These are phyloP conservation scores for Aspidoscelis tigris DNA, from an alignment of 2,113 vertebrate genomes.

Conservation along the genomic window DNA sequence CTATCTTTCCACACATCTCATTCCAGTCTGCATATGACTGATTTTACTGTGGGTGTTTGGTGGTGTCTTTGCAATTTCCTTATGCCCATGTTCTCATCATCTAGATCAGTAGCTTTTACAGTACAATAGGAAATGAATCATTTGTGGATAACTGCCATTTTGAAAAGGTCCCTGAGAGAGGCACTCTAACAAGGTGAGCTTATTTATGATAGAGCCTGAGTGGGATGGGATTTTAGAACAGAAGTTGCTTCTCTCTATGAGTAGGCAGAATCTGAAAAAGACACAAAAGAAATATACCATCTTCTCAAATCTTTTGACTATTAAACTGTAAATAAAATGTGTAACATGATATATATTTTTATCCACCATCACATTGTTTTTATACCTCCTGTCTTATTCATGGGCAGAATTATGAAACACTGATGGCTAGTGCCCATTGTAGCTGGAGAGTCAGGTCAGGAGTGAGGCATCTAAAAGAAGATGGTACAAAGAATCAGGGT, in stretches of 20 bases:
- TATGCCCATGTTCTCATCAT: slow-evolving; percentile 56
- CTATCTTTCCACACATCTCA: accelerated
- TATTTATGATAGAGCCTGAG: background rate
- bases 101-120: slow-evolving; percentile 4
- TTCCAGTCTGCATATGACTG: slow-evolving; percentile 7
- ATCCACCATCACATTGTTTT: too few relatives aligned
- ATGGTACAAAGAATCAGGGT: too few relatives aligned
- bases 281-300: background rate
- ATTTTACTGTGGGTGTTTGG: slow-evolving; percentile 7
- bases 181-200: background rate
- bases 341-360: background rate
- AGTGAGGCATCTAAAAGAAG: too few relatives aligned
- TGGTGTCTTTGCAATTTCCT: slow-evolving; percentile 62
- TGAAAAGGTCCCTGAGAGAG: slow-evolving; percentile 39
- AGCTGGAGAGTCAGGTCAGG: too few relatives aligned
- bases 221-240: slow-evolving; percentile 20
- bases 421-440: too few relatives aligned
- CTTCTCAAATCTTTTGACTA: background rate
- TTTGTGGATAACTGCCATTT: slow-evolving; percentile 32
- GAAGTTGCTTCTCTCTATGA: background rate
- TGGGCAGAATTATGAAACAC: too few relatives aligned
- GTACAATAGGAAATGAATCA: slow-evolving; percentile 50
- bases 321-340: background rate
- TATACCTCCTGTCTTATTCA: background rate
- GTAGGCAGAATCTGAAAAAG: slow-evolving; percentile 2